Evolutionary conservation across 2,888 invertebrate genomes (phyloP), one percentile per base, ranked within the genome.

Genomic region (Hirudinaria manillensis): DNA sequence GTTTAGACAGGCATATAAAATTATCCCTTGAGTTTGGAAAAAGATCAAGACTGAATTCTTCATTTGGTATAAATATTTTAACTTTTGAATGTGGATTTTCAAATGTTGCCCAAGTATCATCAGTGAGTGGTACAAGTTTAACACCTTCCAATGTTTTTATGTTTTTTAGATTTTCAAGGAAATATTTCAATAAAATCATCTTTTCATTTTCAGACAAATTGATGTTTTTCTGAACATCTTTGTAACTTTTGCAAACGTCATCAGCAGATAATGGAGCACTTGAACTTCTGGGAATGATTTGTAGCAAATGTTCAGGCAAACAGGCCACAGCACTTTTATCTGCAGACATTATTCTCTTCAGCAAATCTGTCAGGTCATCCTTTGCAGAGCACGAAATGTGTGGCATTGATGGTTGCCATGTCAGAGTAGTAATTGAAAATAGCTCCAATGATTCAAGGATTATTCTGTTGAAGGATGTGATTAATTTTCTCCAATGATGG

Each of bases 91-190:
- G 21, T 24, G 16, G 2, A 16, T 27, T 45, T 32, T 51, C n/a
- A 72, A 80, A 80, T 16, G n/a, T 45, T 6, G 75, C 75, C 72
- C 79, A 79, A 51, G 56, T 70, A 3, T 74, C 76, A 72, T 78
- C 75, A n/a, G 75, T 74, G 24, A 79, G 76, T 16, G 80, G 80
- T 36, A 80, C 70, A 53, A 80, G 75, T 29, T 77, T 55, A 16
- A 78, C 38, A 4, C 68, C 77, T n/a, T 29, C 19, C 34, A 80
- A 61, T 19, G 4, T 7, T 61, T 61, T 29, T 7, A 61, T 24
- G 29, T 61, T 61, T 2, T n/a, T 61, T 24, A 61, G 51, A 27
- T 66, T 24, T 70, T 73, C 75, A 24, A 51, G 34, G 53, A 75
- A 56, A 56, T 71, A 75, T n/a, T 65, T 61, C 27, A 75, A 70